A percentile compares a stretch with the other conserved stretches of the same genome.
These are phyloP conservation scores for Mirza zaza DNA, from an alignment of 2,113 vertebrate species.

Conservation along the genomic window DNA sequence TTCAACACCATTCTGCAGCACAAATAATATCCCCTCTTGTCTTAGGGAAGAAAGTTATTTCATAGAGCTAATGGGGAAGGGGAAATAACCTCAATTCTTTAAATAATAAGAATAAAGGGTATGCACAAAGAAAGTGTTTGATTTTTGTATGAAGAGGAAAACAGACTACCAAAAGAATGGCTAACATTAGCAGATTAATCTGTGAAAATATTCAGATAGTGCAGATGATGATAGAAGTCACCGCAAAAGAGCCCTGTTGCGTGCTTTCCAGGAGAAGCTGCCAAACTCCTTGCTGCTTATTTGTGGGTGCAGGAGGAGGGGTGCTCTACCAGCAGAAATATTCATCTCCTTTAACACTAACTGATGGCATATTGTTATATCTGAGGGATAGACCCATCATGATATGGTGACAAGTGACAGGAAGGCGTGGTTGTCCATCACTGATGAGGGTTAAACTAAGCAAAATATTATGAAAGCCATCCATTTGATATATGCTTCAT, in stretches of 20 bases:
- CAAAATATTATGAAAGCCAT: background rate
- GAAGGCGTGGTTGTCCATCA: background rate
- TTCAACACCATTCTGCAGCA: background rate
- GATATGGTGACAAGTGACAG: background rate
- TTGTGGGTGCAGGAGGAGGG: slow-evolving; percentile 28
- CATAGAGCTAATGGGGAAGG: background rate
- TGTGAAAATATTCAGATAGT: background rate
- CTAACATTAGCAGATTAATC: slow-evolving; percentile 52
- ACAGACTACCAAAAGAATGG: slow-evolving; percentile 60
- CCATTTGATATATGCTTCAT: background rate
- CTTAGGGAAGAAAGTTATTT: slow-evolving; percentile 68
- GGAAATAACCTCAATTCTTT: slow-evolving; percentile 69
- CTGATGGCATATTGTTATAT: background rate
- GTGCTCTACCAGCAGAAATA: background rate
- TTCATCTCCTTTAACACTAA: background rate
- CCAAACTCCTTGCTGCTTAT: background rate
- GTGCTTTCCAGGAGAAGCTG: background rate
- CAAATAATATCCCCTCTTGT: slow-evolving; percentile 44
- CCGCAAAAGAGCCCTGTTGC: fast-evolving
- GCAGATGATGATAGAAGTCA: slow-evolving; percentile 44
- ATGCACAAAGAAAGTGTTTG: slow-evolving; percentile 57
- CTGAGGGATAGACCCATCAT: background rate
- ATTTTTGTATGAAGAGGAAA: slow-evolving; percentile 36
- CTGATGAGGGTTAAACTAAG: background rate
- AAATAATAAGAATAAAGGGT: slow-evolving; percentile 65